These are phyloP conservation scores for Mesitornis unicolor DNA, from an alignment of 2,113 vertebrate genomes.

Conservation along the genomic window DNA sequence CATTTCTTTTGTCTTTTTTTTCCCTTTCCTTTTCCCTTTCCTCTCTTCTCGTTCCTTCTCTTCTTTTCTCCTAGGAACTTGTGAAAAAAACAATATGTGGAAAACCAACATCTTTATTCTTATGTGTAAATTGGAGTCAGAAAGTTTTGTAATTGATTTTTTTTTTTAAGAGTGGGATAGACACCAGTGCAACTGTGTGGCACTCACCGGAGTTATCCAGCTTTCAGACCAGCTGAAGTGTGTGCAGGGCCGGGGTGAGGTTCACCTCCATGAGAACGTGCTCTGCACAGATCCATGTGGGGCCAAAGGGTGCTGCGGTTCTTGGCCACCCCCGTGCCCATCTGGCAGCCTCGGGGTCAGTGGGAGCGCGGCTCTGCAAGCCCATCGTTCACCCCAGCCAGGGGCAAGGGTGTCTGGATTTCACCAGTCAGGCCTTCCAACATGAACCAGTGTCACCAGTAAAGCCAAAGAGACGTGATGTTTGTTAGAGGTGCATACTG, in stretches of 20 bases:
- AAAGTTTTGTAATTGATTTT: background rate
- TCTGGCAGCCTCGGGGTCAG: background rate
- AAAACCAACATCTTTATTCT: background rate
- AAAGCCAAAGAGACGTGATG: background rate
- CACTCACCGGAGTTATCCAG: too few relatives aligned
- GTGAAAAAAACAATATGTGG: background rate
- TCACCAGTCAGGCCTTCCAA: background rate
- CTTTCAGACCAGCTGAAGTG: background rate
- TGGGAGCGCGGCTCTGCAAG: background rate
- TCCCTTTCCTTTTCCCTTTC: background rate
- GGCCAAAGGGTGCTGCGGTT: rapidly evolving
- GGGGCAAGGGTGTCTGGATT: background rate
- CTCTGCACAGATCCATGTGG: background rate
- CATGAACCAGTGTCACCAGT: rapidly evolving
- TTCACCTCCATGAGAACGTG: rapidly evolving
- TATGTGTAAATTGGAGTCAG: background rate
- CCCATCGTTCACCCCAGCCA: rapidly evolving
- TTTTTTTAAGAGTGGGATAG: background rate
- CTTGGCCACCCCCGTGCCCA: rapidly evolving
- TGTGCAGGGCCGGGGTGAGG: rapidly evolving
- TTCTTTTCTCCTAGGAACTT: background rate
- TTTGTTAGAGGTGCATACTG: background rate
- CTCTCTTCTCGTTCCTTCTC: background rate
- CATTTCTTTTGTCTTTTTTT: background rate
- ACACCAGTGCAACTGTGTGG: background rate